Evolutionary conservation across 2,113 vertebrate species (phyloP).

Genomic region (Elephas maximus): DNA sequence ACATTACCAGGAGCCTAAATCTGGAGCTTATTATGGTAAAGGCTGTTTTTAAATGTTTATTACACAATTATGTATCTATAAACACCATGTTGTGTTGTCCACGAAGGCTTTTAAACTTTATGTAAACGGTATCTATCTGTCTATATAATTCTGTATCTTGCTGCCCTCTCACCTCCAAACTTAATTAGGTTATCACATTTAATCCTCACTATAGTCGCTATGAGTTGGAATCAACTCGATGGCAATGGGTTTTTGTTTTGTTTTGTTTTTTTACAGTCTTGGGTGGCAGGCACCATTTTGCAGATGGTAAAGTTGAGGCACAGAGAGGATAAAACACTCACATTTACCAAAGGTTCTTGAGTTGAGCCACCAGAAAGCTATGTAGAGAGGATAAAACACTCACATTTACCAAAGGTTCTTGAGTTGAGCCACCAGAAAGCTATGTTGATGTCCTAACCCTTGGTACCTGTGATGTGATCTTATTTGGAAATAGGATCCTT

Average conservation of each 20-base stretch:
- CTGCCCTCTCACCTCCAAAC: not conserved
- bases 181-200: not conserved
- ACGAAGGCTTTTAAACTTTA: not conserved
- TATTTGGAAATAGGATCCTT: not conserved
- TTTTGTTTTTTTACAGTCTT: not conserved
- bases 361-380: no score
- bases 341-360: not conserved
- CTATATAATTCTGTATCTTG: no score
- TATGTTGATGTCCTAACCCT: not conserved
- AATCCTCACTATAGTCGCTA: not conserved
- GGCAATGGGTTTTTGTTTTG: not conserved
- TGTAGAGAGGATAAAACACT: not conserved
- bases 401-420: not conserved
- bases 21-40: not conserved
- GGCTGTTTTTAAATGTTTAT: not conserved
- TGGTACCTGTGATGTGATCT: not conserved
- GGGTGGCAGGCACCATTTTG: not conserved
- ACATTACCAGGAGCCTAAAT: not conserved
- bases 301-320: not conserved
- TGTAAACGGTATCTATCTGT: not conserved
- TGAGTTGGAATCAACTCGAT: not conserved
- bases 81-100: not conserved
- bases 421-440: not conserved
- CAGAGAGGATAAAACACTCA: not conserved
- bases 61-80: not conserved